Evolutionary conservation across 2,797 vertebrate genomes (phyloP).

Genomic region (Eutrigla gurnardus): DNA sequence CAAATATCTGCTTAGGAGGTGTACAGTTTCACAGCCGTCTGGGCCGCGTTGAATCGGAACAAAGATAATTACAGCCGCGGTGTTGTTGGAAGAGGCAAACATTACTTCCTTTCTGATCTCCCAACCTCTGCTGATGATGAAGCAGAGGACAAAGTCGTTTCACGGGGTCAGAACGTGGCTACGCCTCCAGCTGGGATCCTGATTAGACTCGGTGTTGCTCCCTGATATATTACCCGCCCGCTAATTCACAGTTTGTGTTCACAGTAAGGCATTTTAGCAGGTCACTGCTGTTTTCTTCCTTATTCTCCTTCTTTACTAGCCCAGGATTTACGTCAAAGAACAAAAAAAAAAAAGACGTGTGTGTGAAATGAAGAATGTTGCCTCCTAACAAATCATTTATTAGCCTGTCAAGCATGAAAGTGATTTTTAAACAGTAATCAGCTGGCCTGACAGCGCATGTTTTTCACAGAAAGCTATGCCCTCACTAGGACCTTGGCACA

Average conservation of each 20-base stretch:
- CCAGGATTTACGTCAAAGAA: constrained; percentile 17
- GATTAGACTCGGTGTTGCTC: constrained; percentile 65
- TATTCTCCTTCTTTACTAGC: constrained; percentile 1
- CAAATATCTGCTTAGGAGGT: constrained; percentile 61
- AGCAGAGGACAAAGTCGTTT: constrained; percentile 69
- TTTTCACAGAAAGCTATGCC: constrained; percentile 52
- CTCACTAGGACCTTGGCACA: constrained; percentile 38
- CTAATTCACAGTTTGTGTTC: constrained; percentile 52
- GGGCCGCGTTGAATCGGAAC: constrained; percentile 52
- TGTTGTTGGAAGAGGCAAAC: constrained; percentile 46
- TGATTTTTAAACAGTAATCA: constrained; percentile 64
- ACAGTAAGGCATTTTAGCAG: constrained; percentile 36
- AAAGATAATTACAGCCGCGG: constrained; percentile 61
- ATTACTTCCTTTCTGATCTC: constrained; percentile 60
- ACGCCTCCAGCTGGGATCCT: constrained; percentile 70
- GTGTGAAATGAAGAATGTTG: not conserved
- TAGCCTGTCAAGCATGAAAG: constrained; percentile 44
- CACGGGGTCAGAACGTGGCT: constrained; percentile 57
- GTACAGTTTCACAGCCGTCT: constrained; percentile 33
- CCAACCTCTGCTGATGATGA: constrained; percentile 51
- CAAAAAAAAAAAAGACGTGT: not conserved
- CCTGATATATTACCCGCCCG: constrained; percentile 62
- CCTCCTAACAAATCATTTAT: constrained; percentile 37
- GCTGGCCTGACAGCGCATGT: constrained; percentile 43
- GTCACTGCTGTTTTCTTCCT: constrained; percentile 16